phyloP scores from a whole-genome alignment of 2,888 invertebrate genomes.

The Spodoptera exigua region DNA sequence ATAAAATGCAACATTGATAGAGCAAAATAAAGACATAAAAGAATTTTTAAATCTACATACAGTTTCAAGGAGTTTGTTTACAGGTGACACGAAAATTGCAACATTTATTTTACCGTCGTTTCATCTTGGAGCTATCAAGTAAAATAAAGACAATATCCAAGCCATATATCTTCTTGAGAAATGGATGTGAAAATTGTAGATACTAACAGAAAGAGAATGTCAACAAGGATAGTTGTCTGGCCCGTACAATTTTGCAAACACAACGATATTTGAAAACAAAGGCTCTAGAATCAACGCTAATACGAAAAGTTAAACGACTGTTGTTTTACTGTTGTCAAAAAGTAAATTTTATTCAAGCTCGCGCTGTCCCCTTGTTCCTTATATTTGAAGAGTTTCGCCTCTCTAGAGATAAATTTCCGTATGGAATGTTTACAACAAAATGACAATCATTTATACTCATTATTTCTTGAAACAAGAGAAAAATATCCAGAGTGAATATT shows the following conservation, averaged over 20 bases:
- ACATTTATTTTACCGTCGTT: slow-evolving; percentile 27
- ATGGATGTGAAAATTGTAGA: slow-evolving; percentile 57
- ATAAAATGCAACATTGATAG: slow-evolving; percentile 6
- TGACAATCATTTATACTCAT: slow-evolving; percentile 63
- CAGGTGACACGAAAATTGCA: slow-evolving; percentile 4
- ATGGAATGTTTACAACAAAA: slow-evolving; percentile 62
- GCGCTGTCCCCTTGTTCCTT: slow-evolving; percentile 62
- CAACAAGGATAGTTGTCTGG: slow-evolving; percentile 57
- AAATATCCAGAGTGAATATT: slow-evolving; percentile 43
- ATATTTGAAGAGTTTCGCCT: slow-evolving; percentile 62
- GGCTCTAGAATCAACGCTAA: slow-evolving; percentile 63
- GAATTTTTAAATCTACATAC: neutral
- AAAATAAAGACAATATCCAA: slow-evolving; percentile 51
- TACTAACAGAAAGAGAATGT: slow-evolving; percentile 55
- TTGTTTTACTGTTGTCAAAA: slow-evolving; percentile 77
- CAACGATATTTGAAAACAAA: slow-evolving; percentile 58
- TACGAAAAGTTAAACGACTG: slow-evolving; percentile 78
- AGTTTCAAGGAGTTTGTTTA: neutral
- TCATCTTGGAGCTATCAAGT: slow-evolving; percentile 43
- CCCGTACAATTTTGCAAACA: slow-evolving; percentile 44
- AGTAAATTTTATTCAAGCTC: slow-evolving; percentile 66
- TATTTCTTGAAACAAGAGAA: slow-evolving; percentile 57
- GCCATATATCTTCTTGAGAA: slow-evolving; percentile 65
- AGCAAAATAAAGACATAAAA: neutral
- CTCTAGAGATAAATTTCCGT: slow-evolving; percentile 64